Base-by-base conservation (phyloP, 2,888 invertebrate genomes). In the Heliconius ismenius region DNA sequence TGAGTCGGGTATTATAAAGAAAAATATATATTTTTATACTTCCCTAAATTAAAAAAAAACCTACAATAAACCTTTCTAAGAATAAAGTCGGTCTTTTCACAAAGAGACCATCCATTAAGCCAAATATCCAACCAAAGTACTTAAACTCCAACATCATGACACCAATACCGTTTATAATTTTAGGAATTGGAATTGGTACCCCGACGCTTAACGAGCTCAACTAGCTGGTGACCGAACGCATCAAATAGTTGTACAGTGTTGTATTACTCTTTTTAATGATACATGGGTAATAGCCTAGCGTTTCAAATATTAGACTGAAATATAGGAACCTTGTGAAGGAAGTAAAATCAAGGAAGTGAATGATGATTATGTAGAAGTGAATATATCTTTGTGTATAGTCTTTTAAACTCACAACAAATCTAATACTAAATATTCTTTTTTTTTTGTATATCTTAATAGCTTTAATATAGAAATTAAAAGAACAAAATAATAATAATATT, bases 161-260 rank as follows among this genome's bases (percentile, higher is more conserved):
- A 91, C 87, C 86, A 91, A 91, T 90, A 89, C 81, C 82, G 86
- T 85, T 86, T 88, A 91, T 91, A 88, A 91, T 90, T 91, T 91
- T 89, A 88, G 90, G 89, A 91, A 91, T 91, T 90, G 90, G 89
- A 91, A 91, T 91, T 90, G 90, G 86, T 89, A 87, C 87, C 89
- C 88, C 86, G 79, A 74, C 81, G 82, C 83, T 90, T 92, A 93
- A 93, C 93, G 87, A 92, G 93, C 93, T 93, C 88, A 93, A 93
- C 90, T 90, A 90, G 91, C 86, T 86, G 85, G 89, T 80, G 82
- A 81, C 81, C 79, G 81, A 79, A 81, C 80, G 76, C 79, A 80
- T 78, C 77, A 80, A 79, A 80, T 80, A 77, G 73, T 78, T 78
- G 74, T 76, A 73, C 70, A 7, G 78, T 89, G 85, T 90, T 86